Evolutionary conservation across 2,113 vertebrate genomes (phyloP), one percentile per base, ranked within the genome.

Genomic region (Pseudopipra pipra): DNA sequence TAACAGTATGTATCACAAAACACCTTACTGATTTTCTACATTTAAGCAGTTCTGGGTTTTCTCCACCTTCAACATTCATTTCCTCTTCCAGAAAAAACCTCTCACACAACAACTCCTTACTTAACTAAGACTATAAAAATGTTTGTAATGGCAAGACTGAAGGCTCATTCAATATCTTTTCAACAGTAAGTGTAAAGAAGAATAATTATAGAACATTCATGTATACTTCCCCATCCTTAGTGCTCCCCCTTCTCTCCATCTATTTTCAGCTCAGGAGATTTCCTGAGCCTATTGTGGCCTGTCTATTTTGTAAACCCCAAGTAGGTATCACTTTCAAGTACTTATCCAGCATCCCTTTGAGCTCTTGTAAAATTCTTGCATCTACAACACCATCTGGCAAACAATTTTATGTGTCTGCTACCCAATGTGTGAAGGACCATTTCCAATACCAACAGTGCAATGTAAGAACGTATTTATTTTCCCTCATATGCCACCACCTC

Each of bases 191-290:
- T 9, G 33, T 83, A 83, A 86, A 20, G 18, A 91, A 85, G 80
- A 95, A 78, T 55, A 95, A 89, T 52, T 96, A 92, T 63, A 93
- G 80, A 93, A 88, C 43, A 89, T 75, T 83, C 23, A 37, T 47
- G 59, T 2, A 37, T 89, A 78, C 81, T 92, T 81, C 80, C 39
- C 61, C 30, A 85, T 41, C 28, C 65, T 63, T 59, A 43, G 6
- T n/a, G 10, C 30, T 89, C 72, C 43, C 47, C 14, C 14, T 85
- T 47, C 41, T 59, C 31, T 49, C 41, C 72, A 43, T 80, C 83
- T 95, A 90, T 96, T 97, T 96, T 95, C 76, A 89, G 86, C 61
- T 67, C 59, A 77, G 83, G n/a, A 95, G 59, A 92, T 89, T 95
- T 97, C 39, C 80, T 93, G 21, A 93, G 79, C 43, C 47, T 83